Percentiles rank a stretch among this genome's conserved stretches.
These are phyloP conservation scores for Sturmia bella DNA, from an alignment of 2,888 invertebrate species.

Conservation along the genomic window DNA sequence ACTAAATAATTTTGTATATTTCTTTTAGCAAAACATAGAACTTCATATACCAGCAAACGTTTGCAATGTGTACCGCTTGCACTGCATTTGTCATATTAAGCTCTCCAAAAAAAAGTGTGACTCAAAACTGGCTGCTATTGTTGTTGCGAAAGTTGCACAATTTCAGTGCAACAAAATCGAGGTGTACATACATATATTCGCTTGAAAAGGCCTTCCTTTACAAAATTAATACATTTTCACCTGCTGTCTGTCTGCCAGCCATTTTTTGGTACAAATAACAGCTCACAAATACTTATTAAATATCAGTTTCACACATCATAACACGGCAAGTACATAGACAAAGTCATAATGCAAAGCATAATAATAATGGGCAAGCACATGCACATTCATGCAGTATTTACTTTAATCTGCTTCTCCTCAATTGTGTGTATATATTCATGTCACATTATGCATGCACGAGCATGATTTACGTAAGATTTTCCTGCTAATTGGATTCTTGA, in stretches of 20 bases:
- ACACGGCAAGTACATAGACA: constrained; percentile 15
- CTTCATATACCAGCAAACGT: too few relatives aligned
- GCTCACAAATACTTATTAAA: constrained; percentile 33
- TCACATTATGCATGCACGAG: background rate
- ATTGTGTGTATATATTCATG: background rate
- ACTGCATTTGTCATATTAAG: too few relatives aligned
- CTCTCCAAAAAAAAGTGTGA: too few relatives aligned
- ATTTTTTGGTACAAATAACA: background rate
- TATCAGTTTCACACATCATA: constrained; percentile 10
- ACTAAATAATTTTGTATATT: too few relatives aligned
- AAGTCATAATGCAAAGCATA: constrained; percentile 35
- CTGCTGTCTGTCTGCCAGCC: constrained; percentile 39
- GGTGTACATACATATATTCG: too few relatives aligned
- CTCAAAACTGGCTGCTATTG: too few relatives aligned
- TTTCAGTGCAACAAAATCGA: too few relatives aligned
- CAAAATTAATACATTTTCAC: background rate
- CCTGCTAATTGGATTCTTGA: constrained; percentile 68
- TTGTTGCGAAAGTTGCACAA: too few relatives aligned
- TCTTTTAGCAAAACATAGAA: too few relatives aligned
- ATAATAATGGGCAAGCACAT: constrained; percentile 29
- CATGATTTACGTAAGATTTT: constrained; percentile 41
- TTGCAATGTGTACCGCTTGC: too few relatives aligned
- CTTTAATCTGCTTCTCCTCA: constrained; percentile 6
- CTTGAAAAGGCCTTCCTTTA: background rate
- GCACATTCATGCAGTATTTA: constrained; percentile 21